Conservation (phyloP, 2,113 vertebrate genomes). For the Nanorana parkeri region DNA sequence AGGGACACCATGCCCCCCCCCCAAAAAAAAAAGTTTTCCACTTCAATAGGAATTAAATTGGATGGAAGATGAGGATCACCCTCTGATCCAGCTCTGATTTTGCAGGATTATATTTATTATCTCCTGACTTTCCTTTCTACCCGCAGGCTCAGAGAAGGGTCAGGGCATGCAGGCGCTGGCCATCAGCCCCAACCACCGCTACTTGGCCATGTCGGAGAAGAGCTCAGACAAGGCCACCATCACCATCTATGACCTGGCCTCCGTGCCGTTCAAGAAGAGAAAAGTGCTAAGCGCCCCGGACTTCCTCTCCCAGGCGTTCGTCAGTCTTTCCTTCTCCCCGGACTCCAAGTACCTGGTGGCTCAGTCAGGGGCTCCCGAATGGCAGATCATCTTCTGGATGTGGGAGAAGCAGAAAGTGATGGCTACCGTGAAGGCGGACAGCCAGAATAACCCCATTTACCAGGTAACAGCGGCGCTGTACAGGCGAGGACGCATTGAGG, state of each 20-base stretch:
- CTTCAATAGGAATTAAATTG: no score
- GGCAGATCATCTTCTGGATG: constrained; percentile 83
- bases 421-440: constrained; percentile 73
- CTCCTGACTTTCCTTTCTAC: constrained; percentile 39
- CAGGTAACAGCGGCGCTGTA: constrained; percentile 74
- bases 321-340: constrained; percentile 88
- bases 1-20: no score
- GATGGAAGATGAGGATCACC: no score
- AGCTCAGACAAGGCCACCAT: constrained; percentile 75
- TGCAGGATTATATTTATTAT: neutral
- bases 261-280: constrained; percentile 77
- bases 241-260: constrained; percentile 83
- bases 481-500: no score
- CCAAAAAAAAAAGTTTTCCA: no score
- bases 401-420: constrained; percentile 90
- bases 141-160: constrained; percentile 82
- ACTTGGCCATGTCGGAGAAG: constrained; percentile 85
- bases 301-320: constrained; percentile 68
- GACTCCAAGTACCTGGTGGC: constrained; percentile 86
- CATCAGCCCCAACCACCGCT: constrained; percentile 82
- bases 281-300: constrained; percentile 77
- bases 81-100: no score
- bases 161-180: constrained; percentile 81
- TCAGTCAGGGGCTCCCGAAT: constrained; percentile 80
- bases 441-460: constrained; percentile 68